Evolutionary conservation across 2,888 invertebrate genomes (phyloP), one percentile per base, ranked within the genome.

Genomic region (Schizotus pectinicornis): DNA sequence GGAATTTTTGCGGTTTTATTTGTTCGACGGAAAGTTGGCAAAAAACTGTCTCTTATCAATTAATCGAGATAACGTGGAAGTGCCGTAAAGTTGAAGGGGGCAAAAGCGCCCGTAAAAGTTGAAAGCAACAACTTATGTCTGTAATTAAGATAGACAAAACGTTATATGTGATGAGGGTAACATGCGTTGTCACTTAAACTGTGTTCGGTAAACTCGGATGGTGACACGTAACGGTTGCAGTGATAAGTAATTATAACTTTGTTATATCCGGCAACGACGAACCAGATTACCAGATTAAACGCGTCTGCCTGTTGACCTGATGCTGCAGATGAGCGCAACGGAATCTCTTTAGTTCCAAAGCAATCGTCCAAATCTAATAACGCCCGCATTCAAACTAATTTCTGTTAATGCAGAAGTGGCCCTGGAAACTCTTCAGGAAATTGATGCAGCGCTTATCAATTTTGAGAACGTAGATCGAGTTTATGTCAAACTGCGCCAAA

Each of bases 231-330:
- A 59, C 55, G 50, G 54, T 50, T 50, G 45, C 55, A 59, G 55
- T 55, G 59, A 59, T 59, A 54, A 55, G 55, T 56, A 59, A 59
- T 59, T 59, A 59, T 59, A 59, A 59, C 56, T 59, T 56, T 56
- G 56, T 59, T 49, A 59, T 55, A 59, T 50, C 43, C 48, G 59
- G 36, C 36, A 50, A 50, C 13, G 49, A 46, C 32, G 30, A 42
- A 43, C 46, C 7, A 50, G 50, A 54, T 55, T 55, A 59, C 11
- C 38, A 46, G 51, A 59, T 59, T 55, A 55, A 55, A 51, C 50
- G 45, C 57, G 47, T 52, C 52, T 53, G 52, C 37, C n/a, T 7
- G 33, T 52, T 48, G n/a, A 7, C 22, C 14, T 35, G 11, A 13
- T 8, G 33, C 22, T 11, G 8, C 22, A 9, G 12, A 37, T 7